Evolutionary conservation across 2,797 vertebrate species (phyloP), one percentile per base, ranked within the genome.

Genomic region (Mus spretus): DNA sequence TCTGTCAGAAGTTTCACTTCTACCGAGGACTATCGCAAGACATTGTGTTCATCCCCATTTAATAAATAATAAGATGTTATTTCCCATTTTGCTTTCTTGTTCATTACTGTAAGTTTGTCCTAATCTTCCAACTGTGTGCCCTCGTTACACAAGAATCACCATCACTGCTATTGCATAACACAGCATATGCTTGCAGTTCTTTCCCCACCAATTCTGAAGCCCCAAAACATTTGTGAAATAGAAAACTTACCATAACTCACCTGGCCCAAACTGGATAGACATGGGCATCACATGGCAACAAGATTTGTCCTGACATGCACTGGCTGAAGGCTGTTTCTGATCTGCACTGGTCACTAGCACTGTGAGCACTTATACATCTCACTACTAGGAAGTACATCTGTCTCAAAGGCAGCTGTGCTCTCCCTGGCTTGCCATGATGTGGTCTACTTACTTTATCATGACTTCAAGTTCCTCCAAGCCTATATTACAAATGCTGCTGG

Each of bases 241-340:
- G 92, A 74, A 91, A 89, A 24, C 22, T 81, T 92, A 86, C 90
- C 37, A 55, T 90, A 93, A 94, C n/a, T 95, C 91, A 44, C 90
- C 90, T 95, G 86, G 37, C 70, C 78, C 77, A 93, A 81, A 26
- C 72, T 83, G 80, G 31, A 74, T n/a, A 92, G 70, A 78, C 9
- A 28, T 63, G 89, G 92, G 53, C 26, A 11, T 75, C 63, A 89
- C 63, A 10, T 89, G 77, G 53, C 79, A 91, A 86, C 70, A 67
- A 74, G 90, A 80, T 50, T 17, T 75, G 28, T 77, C 86, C 83
- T 50, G 53, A n/a, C 72, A 13, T 22, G 55, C 80, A 75, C 61
- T 65, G 63, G 88, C 89, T 85, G 5, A 24, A 95, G 44, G 75
- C 70, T 92, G 26, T 67, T 95, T 93, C 79, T 53, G 50, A 65